phyloP scores from a whole-genome alignment of 2,797 vertebrate species.

The Microctenopoma steveboyesi region DNA sequence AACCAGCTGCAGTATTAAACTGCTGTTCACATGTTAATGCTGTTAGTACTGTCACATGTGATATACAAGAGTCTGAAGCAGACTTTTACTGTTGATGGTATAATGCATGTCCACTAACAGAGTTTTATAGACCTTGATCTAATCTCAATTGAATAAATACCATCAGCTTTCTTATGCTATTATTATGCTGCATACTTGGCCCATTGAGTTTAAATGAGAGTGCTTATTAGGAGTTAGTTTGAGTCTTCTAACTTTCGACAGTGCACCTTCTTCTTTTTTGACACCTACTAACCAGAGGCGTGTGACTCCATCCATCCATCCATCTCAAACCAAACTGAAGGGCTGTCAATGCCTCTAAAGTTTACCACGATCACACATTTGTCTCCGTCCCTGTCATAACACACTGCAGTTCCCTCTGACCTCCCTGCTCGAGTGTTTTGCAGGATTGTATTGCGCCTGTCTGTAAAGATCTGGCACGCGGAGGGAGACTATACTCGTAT shows the following conservation, averaged over 20 bases:
- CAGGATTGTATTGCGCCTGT: constrained; percentile 38
- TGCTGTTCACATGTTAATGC: no score
- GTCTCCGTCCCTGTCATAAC: constrained; percentile 42
- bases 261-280: constrained; percentile 33
- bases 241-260: no score
- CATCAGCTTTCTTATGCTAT: neutral
- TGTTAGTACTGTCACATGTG: no score
- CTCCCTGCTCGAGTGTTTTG: constrained; percentile 23
- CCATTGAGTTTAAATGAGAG: no score
- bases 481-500: constrained; percentile 30
- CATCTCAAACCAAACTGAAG: constrained; percentile 50
- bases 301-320: constrained; percentile 37
- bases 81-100: neutral
- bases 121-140: neutral
- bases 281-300: constrained; percentile 42
- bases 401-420: constrained; percentile 20
- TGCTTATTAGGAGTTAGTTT: no score
- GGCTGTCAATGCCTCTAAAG: constrained; percentile 68
- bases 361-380: constrained; percentile 51
- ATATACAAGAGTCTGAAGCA: no score
- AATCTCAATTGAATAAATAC: neutral
- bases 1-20: no score
- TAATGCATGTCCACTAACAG: neutral
- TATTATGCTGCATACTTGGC: neutral
- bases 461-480: constrained; percentile 37